Base-by-base conservation (phyloP, 2,888 invertebrate genomes). In the Baronia brevicornis region DNA sequence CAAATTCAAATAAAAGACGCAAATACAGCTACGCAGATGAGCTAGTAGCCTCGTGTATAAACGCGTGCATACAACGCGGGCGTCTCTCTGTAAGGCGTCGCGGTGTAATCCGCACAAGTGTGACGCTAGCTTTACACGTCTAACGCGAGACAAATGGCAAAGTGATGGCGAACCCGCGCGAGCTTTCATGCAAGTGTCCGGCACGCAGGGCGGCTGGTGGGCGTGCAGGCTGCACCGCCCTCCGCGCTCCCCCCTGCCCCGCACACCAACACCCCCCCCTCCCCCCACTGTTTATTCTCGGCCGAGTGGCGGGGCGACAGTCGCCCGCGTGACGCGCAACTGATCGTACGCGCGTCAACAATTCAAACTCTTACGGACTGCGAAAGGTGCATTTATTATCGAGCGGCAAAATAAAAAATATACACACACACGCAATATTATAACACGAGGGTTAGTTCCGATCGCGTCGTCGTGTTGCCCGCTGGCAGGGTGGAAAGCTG, bases 311-410 rank as follows among this genome's bases (percentile, higher is more conserved):
- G 72, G 70, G 71, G 65, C 73, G 71, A 63, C 77, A 77, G 73
- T 84, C 80, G 73, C 68, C 71, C 82, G 80, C 79, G 80, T 78
- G 75, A 72, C 79, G 79, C 78, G 78, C 62, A 51, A 49, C 58
- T 45, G 60, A 60, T 54, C 64, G 58, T 66, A 74, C 80, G 79
- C 70, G 73, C 68, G 70, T 67, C 63, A 17, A 43, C 32, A 33
- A 51, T 47, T 46, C 36, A 30, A 47, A 50, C 48, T 8, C n/a
- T 10, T 60, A 57, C 60, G 57, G 46, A 56, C 70, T 60, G 60
- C 69, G 70, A 70, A 66, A 74, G 78, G 77, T 80, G 80, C 80
- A 80, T 79, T 59, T 53, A 51, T 60, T 56, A 65, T 63, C 68
- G 73, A 69, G 73, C 77, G 64, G 63, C 58, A 68, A 64, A 57